A percentile compares a stretch with the other conserved stretches of the same genome.
phyloP scores from a whole-genome alignment of 2,888 invertebrate species.

The Spodoptera littoralis region DNA sequence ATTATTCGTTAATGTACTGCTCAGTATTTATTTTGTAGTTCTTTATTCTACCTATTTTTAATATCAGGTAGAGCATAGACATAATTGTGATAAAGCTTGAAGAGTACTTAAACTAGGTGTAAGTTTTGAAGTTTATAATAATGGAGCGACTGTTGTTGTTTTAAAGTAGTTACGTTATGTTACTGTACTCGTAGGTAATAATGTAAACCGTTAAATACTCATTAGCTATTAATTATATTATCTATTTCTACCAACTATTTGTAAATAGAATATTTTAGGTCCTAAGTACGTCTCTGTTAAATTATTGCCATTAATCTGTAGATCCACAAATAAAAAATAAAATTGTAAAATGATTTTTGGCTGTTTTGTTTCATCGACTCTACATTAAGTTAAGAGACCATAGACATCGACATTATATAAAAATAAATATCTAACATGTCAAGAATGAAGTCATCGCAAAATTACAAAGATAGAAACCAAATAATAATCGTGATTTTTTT shows the following conservation, averaged over 20 bases:
- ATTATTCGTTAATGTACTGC: constrained; percentile 8
- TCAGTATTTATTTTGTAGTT: constrained; percentile 39
- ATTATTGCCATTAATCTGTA: constrained; percentile 16
- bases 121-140: constrained; percentile 18
- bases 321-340: constrained; percentile 1
- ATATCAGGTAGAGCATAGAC: constrained; percentile 15
- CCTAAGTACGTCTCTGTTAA: constrained; percentile 35
- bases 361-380: no score
- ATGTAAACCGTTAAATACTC: constrained; percentile 52
- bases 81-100: constrained; percentile 49
- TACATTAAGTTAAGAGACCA: no score
- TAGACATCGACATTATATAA: no score
- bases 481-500: no score
- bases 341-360: background rate
- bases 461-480: no score
- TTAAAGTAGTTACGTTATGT: constrained; percentile 10
- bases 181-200: constrained; percentile 23
- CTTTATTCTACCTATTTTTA: constrained; percentile 8
- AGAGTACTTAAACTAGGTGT: constrained; percentile 41
- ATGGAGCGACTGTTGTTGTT: constrained; percentile 3
- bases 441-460: no score
- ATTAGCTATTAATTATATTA: constrained; percentile 26
- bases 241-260: constrained; percentile 4
- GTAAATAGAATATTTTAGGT: constrained; percentile 44
- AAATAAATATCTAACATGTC: no score